phyloP scores from a whole-genome alignment of 2,113 vertebrate species.

The Tamias sibiricus region DNA sequence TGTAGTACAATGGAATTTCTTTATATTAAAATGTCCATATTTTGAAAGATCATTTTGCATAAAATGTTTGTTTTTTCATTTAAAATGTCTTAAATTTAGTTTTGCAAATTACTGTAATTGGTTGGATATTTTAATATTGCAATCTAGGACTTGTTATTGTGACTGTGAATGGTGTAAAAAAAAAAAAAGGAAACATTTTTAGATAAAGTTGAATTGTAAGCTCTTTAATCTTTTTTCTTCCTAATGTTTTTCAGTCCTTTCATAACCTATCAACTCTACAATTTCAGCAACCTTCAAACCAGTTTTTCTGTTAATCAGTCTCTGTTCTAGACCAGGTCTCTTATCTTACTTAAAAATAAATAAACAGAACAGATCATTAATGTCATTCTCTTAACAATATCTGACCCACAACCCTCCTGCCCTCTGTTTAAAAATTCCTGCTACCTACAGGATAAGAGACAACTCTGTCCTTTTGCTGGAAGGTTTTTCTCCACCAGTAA shows the following conservation, averaged over 20 bases:
- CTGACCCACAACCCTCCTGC: neutral
- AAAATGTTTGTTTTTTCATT: conserved; percentile 50
- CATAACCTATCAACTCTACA: neutral
- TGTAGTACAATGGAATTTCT: neutral
- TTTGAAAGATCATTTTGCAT: conserved; percentile 58
- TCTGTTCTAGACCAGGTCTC: neutral
- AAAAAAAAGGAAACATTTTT: neutral
- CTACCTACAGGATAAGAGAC: neutral
- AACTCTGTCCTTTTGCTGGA: neutral
- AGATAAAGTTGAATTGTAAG: neutral
- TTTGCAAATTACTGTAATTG: neutral
- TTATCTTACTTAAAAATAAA: neutral
- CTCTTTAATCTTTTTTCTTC: neutral
- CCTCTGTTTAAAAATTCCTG: neutral
- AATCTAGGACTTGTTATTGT: neutral
- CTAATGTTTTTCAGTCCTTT: neutral
- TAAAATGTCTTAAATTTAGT: conserved; percentile 41
- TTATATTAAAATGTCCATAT: neutral
- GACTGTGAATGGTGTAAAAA: neutral
- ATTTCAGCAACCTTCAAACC: neutral
- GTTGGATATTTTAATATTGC: neutral
- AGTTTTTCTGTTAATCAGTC: neutral
- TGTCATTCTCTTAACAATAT: neutral
- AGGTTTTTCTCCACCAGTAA: neutral
- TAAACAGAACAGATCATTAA: neutral